Evolutionary conservation across 2,888 invertebrate species (phyloP).

Genomic region (Drosophila atroscutellata): DNA sequence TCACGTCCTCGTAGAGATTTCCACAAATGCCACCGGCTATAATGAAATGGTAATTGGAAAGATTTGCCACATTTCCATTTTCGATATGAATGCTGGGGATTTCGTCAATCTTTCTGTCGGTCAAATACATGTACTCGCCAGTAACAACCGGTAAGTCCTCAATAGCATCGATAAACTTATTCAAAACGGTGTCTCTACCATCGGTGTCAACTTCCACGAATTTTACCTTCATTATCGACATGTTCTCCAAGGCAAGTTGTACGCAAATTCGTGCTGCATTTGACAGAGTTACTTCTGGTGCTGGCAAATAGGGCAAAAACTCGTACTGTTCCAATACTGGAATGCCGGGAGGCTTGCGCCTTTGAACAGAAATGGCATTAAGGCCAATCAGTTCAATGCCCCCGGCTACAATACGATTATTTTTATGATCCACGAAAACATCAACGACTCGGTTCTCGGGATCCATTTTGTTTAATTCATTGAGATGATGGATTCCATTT

Average conservation of each 20-base stretch:
- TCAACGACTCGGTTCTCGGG: slow-evolving; percentile 79
- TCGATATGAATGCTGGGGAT: slow-evolving; percentile 87
- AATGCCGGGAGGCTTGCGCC: slow-evolving; percentile 88
- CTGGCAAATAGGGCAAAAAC: slow-evolving; percentile 88
- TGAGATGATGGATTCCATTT: slow-evolving; percentile 88
- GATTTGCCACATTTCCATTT: slow-evolving; percentile 87
- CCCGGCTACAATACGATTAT: slow-evolving; percentile 87
- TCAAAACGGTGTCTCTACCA: slow-evolving; percentile 86
- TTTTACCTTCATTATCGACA: slow-evolving; percentile 87
- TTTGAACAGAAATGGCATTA: slow-evolving; percentile 90
- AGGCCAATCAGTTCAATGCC: slow-evolving; percentile 92
- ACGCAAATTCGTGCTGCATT: slow-evolving; percentile 88
- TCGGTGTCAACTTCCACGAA: slow-evolving; percentile 87
- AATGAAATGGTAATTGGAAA: slow-evolving; percentile 82
- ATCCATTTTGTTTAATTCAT: slow-evolving; percentile 85
- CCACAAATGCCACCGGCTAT: slow-evolving; percentile 70
- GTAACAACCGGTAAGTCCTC: slow-evolving; percentile 90
- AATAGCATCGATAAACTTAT: slow-evolving; percentile 87
- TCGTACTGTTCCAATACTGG: slow-evolving; percentile 91
- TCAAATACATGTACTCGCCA: slow-evolving; percentile 87
- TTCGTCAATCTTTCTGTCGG: slow-evolving; percentile 66
- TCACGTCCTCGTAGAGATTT: slow-evolving; percentile 68
- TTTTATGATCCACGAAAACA: slow-evolving; percentile 77
- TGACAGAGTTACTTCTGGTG: slow-evolving; percentile 71
- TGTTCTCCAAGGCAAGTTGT: slow-evolving; percentile 91